Percentiles rank a stretch among this genome's conserved stretches.
phyloP scores from a whole-genome alignment of 2,797 vertebrate species.

The Poeciliopsis turneri region DNA sequence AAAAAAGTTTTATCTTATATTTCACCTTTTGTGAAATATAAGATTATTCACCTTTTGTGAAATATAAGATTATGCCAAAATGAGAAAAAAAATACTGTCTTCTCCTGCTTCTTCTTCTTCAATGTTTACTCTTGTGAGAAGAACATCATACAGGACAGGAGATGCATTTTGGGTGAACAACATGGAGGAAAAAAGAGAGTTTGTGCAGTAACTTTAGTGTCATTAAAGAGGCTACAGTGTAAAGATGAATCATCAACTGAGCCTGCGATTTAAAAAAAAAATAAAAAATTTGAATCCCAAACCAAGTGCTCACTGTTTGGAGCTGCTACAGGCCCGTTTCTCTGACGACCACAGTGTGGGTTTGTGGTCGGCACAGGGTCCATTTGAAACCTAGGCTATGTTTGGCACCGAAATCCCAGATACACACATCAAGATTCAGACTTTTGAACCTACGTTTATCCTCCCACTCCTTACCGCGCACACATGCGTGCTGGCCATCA shows the following conservation, averaged over 20 bases:
- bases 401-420: slow-evolving; percentile 49
- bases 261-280: slow-evolving; percentile 14
- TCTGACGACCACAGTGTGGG: slow-evolving; percentile 53
- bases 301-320: slow-evolving; percentile 38
- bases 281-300: slow-evolving; percentile 26
- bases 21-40: background rate
- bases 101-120: background rate
- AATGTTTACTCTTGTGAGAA: background rate
- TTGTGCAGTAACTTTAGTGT: slow-evolving; percentile 7
- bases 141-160: background rate
- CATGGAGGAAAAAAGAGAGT: slow-evolving; percentile 14
- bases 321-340: slow-evolving; percentile 49
- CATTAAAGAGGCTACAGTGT: slow-evolving; percentile 7
- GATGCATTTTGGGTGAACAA: slow-evolving; percentile 6
- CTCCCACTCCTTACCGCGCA: slow-evolving; percentile 14
- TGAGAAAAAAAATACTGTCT: no score
- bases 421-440: slow-evolving; percentile 21
- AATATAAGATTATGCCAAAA: background rate
- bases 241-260: slow-evolving; percentile 31
- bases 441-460: slow-evolving; percentile 21
- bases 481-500: slow-evolving; percentile 29
- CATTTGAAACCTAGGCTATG: slow-evolving; percentile 46
- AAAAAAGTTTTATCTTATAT: background rate
- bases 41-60: background rate
- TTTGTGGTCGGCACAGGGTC: slow-evolving; percentile 54